Base-by-base conservation (phyloP, 2,888 invertebrate genomes). In the Hydraecia micacea region DNA sequence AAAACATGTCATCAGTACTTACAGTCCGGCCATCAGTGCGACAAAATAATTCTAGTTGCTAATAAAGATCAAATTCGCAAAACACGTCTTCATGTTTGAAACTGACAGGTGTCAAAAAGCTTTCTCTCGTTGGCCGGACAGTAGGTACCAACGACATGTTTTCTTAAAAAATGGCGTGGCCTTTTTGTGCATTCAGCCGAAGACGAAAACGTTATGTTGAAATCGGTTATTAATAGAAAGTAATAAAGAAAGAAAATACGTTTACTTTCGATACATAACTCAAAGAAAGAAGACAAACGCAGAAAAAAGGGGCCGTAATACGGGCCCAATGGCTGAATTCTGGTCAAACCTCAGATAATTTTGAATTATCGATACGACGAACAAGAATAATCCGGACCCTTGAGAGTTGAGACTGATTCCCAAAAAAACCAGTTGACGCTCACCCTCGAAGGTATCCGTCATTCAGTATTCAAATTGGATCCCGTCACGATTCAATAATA, bases 381-480 rank as follows among this genome's bases (percentile, higher is more conserved):
- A 4, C 18, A 25, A 49, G 13, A 15, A 49, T 7, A 32, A 13
- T 21, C 13, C 11, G 46, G 32, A 1, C 58, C 25, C 49, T 28
- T 42, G 32, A 58, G 36, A 52, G 42, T 28, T 42, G 32, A 58
- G 36, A 52, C 7, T 18, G 36, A 28, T 66, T 60, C 5, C 21
- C 15, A 80, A 84, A 81, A 55, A 52, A 84, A 60, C 46, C 80
- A 67, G 62, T 81, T 70, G 55, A 55, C 63, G 71, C 21, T 13
- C 75, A 67, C 62, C 66, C 39, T 81, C 66, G 55, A 42, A 75
- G 28, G 76, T 80, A 84, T 75, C 69, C 62, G 46, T 86, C 84
- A 86, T 81, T 88, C 73, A 52, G 69, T 79, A 84, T 84, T 84
- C 83, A 84, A 86, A 84, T 86, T 79, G 79, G 79, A 79, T 86